phyloP scores from a whole-genome alignment of 2,888 invertebrate species.

The Lasioglossum villosulum region DNA sequence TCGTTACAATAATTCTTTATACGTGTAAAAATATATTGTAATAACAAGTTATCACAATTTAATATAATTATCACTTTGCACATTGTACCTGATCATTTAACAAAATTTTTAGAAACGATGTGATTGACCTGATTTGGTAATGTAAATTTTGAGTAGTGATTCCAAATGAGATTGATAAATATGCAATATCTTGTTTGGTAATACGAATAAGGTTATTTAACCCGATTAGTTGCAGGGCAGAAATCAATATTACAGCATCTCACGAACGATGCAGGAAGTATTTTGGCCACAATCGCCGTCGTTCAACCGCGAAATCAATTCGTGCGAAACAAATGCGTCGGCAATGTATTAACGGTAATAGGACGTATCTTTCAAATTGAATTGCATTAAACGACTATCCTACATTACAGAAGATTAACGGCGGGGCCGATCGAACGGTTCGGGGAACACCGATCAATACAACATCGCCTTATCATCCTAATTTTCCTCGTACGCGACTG shows the following conservation, averaged over 20 bases:
- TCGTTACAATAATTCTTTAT: not conserved
- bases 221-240: not conserved
- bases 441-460: conserved; percentile 56
- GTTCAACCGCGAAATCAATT: conserved; percentile 42
- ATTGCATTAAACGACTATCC: conserved; percentile 61
- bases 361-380: conserved; percentile 60
- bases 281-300: conserved; percentile 33
- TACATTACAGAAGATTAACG: conserved; percentile 47
- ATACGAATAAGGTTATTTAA: not conserved
- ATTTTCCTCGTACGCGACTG: conserved; percentile 67
- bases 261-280: conserved; percentile 32
- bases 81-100: not conserved
- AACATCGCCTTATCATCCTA: conserved; percentile 64
- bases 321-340: conserved; percentile 54
- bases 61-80: not conserved
- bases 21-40: not conserved
- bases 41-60: not conserved
- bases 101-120: not conserved
- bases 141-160: not conserved
- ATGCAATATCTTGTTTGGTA: not conserved
- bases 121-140: not conserved
- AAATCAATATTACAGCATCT: not conserved
- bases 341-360: conserved; percentile 49
- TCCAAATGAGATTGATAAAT: not conserved
- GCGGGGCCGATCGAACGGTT: conserved; percentile 35